Conservation (phyloP, 2,888 invertebrate genomes). For the Standfussiana lucernea region DNA sequence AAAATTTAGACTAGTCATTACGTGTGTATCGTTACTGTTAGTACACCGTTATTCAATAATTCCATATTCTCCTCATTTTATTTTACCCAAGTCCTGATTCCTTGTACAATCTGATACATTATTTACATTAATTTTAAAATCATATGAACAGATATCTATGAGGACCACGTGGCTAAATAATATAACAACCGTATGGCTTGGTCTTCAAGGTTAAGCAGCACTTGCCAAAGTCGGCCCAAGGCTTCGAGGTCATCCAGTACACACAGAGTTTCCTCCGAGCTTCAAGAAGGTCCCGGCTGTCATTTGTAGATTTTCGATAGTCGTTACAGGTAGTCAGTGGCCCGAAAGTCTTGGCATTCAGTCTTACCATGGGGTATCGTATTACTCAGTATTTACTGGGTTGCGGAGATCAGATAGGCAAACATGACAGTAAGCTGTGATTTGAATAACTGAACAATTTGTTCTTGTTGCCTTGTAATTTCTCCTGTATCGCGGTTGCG, state of each 20-base stretch:
- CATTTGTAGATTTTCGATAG: neutral
- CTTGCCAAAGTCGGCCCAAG: neutral
- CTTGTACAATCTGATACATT: no score
- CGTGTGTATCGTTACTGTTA: no score
- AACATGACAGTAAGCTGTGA: neutral
- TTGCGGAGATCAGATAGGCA: neutral
- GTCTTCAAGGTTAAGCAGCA: neutral
- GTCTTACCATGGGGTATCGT: neutral
- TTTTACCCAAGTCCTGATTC: no score
- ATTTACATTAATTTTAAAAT: neutral
- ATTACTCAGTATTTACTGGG: neutral
- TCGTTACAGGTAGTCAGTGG: neutral
- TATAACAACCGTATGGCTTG: neutral
- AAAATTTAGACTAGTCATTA: no score
- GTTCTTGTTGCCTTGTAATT: neutral
- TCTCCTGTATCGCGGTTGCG: neutral
- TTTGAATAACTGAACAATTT: neutral
- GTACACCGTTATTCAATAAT: no score
- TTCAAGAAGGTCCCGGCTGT: neutral
- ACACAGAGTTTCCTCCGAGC: neutral
- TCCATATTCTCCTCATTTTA: no score
- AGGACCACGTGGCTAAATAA: neutral
- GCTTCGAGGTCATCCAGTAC: neutral
- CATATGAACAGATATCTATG: neutral
- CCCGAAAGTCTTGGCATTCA: neutral